phyloP scores from a whole-genome alignment of 2,797 vertebrate species.

The Clarias pachynema region DNA sequence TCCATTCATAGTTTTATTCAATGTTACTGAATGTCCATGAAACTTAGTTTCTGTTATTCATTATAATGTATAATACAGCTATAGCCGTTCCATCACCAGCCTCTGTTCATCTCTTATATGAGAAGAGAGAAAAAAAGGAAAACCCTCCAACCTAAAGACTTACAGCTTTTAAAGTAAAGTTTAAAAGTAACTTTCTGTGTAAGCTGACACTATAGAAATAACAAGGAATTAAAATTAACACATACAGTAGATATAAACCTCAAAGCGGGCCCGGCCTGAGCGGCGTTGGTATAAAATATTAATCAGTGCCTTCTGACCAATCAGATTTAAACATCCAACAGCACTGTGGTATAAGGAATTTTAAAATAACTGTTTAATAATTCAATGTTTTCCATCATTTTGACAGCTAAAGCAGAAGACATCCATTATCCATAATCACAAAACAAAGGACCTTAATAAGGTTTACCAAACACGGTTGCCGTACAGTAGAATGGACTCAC shows the following conservation, averaged over 20 bases:
- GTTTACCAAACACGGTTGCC: background rate
- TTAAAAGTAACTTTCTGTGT: background rate
- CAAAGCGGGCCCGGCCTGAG: too few relatives aligned
- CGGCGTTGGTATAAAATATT: background rate
- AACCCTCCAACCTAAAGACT: background rate
- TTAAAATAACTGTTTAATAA: background rate
- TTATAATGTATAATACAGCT: background rate
- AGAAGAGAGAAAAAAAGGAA: background rate
- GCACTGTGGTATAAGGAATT: background rate
- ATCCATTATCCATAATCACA: background rate
- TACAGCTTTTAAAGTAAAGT: background rate
- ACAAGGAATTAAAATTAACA: background rate
- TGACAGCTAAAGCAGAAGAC: background rate
- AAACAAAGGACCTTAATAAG: background rate
- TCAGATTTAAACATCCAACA: background rate
- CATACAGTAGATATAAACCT: background rate
- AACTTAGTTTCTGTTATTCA: background rate
- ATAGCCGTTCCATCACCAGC: background rate
- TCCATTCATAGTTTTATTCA: background rate
- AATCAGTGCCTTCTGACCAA: background rate
- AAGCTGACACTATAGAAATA: background rate
- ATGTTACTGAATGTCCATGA: background rate
- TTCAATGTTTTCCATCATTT: constrained; percentile 2
- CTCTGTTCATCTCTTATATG: background rate
- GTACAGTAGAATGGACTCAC: background rate